A percentile compares a stretch with the other conserved stretches of the same genome.
These are phyloP conservation scores for Ascidia mentula DNA, from an alignment of 23 tunicate genomes.

Conservation along the genomic window DNA sequence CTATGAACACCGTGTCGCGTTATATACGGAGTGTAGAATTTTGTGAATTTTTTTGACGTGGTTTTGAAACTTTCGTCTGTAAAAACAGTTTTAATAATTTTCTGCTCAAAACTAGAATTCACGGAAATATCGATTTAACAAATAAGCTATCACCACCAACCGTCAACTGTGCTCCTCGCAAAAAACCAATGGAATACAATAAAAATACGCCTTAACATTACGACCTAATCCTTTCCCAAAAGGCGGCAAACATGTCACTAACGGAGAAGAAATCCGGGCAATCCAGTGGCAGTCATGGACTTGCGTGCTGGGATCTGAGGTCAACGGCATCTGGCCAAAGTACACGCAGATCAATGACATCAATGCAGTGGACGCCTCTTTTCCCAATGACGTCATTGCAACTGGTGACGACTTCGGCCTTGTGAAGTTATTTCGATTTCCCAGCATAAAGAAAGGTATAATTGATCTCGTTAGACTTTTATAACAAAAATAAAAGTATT, in stretches of 20 bases:
- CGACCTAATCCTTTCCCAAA: neutral
- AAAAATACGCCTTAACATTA: neutral
- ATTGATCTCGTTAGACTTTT: no score
- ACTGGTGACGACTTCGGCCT: constrained; percentile 98
- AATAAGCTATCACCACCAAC: no score
- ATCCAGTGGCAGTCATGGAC: constrained; percentile 91
- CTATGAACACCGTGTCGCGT: no score
- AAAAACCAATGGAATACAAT: no score
- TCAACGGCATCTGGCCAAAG: constrained; percentile 98
- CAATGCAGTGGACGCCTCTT: constrained; percentile 78
- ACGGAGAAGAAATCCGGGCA: constrained; percentile 69
- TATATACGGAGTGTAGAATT: no score
- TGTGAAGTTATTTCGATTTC: constrained; percentile 90
- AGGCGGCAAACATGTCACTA: constrained; percentile 78
- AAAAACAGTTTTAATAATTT: no score
- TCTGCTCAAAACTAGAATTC: no score
- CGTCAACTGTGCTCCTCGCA: no score
- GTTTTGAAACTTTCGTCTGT: no score
- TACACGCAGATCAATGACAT: constrained; percentile 95
- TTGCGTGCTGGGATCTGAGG: constrained; percentile 88
- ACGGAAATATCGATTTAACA: no score
- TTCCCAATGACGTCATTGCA: constrained; percentile 53
- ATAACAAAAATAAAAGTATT: neutral
- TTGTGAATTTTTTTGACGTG: no score
- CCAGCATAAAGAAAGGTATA: constrained; percentile 75